phyloP scores from a whole-genome alignment of 2,888 invertebrate genomes.

The Artemia sinica region DNA sequence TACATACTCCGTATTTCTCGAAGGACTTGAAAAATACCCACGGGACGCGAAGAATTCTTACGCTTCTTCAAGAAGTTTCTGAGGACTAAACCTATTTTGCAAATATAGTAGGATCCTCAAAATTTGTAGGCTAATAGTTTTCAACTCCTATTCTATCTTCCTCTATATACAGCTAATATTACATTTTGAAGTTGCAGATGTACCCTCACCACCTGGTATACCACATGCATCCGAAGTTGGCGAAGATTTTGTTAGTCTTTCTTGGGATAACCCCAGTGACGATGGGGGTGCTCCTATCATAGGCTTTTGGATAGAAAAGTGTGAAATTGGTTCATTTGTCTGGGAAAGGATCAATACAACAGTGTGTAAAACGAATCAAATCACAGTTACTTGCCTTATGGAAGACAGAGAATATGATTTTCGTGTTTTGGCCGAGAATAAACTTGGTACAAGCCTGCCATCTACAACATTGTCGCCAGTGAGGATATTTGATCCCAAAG shows the following conservation, averaged over 20 bases:
- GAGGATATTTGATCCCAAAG: constrained; percentile 80
- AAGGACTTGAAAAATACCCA: too few species aligned
- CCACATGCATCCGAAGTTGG: constrained; percentile 86
- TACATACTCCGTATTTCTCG: too few species aligned
- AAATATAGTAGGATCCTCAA: too few species aligned
- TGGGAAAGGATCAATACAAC: constrained; percentile 79
- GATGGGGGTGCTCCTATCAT: constrained; percentile 91
- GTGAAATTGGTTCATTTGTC: constrained; percentile 65
- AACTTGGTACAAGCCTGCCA: constrained; percentile 74
- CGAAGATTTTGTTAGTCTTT: constrained; percentile 88
- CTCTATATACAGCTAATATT: too few species aligned
- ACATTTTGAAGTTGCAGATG: constrained; percentile 39
- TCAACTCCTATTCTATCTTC: too few species aligned
- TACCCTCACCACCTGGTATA: constrained; percentile 76
- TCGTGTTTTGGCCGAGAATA: constrained; percentile 88
- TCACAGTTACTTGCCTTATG: constrained; percentile 84
- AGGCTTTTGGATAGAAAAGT: constrained; percentile 98
- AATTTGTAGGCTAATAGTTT: too few species aligned
- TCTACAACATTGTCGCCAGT: constrained; percentile 70
- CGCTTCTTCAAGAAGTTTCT: too few species aligned
- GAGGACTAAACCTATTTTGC: too few species aligned
- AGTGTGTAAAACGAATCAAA: constrained; percentile 64
- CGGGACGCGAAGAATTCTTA: too few species aligned
- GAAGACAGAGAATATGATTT: constrained; percentile 97
- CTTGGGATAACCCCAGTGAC: constrained; percentile 80